Evolutionary conservation across 2,113 vertebrate species (phyloP).

Genomic region (Pelecanoides urinatrix): DNA sequence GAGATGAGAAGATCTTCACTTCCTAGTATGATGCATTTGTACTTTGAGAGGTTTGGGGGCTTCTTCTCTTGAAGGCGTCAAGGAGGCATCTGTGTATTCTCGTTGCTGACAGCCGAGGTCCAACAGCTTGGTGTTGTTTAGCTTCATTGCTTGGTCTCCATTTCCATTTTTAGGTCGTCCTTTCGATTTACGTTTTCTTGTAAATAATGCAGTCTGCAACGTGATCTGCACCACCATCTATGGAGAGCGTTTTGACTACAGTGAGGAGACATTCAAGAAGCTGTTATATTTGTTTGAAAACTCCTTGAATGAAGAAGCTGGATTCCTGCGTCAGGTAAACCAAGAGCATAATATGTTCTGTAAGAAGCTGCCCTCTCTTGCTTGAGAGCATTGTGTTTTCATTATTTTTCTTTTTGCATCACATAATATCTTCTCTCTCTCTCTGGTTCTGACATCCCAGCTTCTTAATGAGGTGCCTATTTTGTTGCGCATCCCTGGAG

Average conservation of each 20-base stretch:
- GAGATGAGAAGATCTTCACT: background rate
- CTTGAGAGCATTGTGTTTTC: background rate
- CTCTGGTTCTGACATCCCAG: constrained; percentile 33
- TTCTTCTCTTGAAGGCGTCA: background rate
- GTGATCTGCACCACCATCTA: constrained; percentile 57
- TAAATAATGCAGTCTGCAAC: constrained; percentile 62
- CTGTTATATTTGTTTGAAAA: background rate
- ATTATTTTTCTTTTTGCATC: background rate
- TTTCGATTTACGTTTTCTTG: background rate
- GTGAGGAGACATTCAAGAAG: constrained; percentile 43
- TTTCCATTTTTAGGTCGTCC: constrained; percentile 47
- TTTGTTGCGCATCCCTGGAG: constrained; percentile 53
- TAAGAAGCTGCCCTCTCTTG: background rate
- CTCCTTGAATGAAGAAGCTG: background rate
- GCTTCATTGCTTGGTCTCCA: background rate
- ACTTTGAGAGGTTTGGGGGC: background rate
- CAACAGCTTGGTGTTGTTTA: background rate
- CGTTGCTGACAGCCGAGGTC: background rate
- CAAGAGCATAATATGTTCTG: background rate
- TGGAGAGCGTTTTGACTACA: constrained; percentile 59
- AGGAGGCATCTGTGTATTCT: background rate
- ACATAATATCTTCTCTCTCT: background rate
- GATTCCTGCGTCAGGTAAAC: constrained; percentile 51
- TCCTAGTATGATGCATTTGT: background rate
- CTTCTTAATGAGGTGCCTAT: constrained; percentile 17